These are phyloP conservation scores for Dasysyrphus albostriatus DNA, from an alignment of 2,888 invertebrate genomes.

Conservation along the genomic window DNA sequence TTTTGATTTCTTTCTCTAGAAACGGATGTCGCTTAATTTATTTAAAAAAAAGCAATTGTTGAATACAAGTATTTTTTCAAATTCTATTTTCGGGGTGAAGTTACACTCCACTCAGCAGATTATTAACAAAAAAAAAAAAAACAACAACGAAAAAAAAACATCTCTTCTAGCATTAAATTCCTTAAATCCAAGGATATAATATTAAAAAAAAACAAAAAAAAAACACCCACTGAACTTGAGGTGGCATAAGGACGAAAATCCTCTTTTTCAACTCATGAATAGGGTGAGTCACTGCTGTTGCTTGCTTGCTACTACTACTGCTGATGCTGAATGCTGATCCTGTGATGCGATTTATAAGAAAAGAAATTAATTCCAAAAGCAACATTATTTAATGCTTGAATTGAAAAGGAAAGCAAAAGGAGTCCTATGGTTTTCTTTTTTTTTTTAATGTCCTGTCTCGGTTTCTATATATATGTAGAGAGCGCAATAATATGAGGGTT, in stretches of 20 bases:
- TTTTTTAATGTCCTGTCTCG: background rate
- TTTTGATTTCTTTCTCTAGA: constrained; percentile 66
- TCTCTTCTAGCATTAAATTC: constrained; percentile 3
- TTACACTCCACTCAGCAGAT: constrained; percentile 70
- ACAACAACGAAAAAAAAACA: background rate
- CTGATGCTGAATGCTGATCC: constrained; percentile 20
- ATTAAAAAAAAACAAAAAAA: constrained; percentile 5
- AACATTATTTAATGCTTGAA: constrained; percentile 72
- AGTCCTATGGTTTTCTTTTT: constrained; percentile 4
- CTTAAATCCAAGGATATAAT: constrained; percentile 27
- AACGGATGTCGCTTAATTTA: constrained; percentile 74
- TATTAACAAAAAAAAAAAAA: constrained; percentile 55
- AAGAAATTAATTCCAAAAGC: constrained; percentile 73
- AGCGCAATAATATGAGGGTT: constrained; percentile 5
- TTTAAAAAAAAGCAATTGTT: constrained; percentile 41
- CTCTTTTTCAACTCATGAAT: constrained; percentile 7
- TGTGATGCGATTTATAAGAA: constrained; percentile 46
- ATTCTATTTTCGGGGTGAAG: constrained; percentile 57
- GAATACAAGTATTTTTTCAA: constrained; percentile 25
- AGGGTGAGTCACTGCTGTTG: constrained; percentile 26
- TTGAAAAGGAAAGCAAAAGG: constrained; percentile 47
- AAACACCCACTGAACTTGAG: constrained; percentile 19
- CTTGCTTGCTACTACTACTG: background rate
- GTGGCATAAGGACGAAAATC: constrained; percentile 35
- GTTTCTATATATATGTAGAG: constrained; percentile 38